These are phyloP conservation scores for Galerucella pusilla DNA, from an alignment of 2,888 invertebrate genomes.

Conservation along the genomic window DNA sequence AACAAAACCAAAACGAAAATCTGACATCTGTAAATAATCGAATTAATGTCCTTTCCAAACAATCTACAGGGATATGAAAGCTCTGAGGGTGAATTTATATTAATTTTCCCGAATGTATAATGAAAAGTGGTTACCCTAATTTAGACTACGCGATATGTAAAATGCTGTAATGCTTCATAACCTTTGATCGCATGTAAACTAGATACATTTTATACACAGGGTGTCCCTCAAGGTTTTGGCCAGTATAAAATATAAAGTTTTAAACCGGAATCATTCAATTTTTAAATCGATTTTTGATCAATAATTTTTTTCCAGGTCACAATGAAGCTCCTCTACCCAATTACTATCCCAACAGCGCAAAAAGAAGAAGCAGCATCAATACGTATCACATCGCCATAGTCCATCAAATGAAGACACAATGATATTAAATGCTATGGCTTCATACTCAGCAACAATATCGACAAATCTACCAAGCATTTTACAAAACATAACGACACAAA, in stretches of 20 bases:
- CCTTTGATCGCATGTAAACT: no score
- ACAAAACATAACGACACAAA: conserved; percentile 54
- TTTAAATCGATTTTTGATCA: not conserved
- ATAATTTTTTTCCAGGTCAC: not conserved
- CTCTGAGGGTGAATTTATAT: not conserved
- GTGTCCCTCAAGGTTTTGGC: no score
- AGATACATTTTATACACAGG: no score
- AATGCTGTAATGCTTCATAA: no score
- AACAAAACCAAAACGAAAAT: not conserved
- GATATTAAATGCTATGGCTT: conserved; percentile 65
- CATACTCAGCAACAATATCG: conserved; percentile 61
- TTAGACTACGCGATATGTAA: not conserved
- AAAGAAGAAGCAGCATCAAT: not conserved
- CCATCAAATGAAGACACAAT: conserved; percentile 54
- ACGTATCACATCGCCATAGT: conserved; percentile 16
- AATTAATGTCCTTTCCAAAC: conserved; percentile 8
- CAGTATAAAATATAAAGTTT: no score
- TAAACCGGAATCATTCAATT: no score
- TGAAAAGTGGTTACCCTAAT: not conserved
- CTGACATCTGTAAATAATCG: conserved; percentile 1
- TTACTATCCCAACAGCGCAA: not conserved
- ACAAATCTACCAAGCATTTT: conserved; percentile 52
- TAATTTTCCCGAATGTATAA: not conserved
- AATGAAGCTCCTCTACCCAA: not conserved
- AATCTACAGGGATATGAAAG: not conserved